phyloP scores from a whole-genome alignment of 2,797 vertebrate species.

The Mionectes olivaceus region DNA sequence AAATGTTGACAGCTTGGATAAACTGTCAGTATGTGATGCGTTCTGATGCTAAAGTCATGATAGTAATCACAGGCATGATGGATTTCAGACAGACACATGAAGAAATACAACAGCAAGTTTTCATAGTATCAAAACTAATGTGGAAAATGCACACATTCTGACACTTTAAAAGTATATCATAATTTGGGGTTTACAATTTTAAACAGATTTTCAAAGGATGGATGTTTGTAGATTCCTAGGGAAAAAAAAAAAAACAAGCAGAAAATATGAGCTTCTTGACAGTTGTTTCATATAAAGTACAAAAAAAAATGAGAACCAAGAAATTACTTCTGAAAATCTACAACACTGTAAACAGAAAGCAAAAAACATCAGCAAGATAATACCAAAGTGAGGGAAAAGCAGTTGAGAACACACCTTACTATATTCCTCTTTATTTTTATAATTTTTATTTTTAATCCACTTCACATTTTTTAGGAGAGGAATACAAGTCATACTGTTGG shows the following conservation, averaged over 20 bases:
- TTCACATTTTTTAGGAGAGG: not conserved
- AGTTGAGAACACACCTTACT: not conserved
- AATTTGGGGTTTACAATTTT: not conserved
- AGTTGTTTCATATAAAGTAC: not conserved
- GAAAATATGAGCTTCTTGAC: not conserved
- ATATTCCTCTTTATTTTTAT: not conserved
- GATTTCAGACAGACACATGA: not conserved
- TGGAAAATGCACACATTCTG: not conserved
- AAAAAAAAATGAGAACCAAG: not conserved
- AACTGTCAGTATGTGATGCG: not conserved
- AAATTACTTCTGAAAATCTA: not conserved
- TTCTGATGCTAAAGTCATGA: not conserved
- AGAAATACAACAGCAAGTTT: not conserved
- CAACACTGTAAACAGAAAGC: not conserved
- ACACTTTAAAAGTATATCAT: not conserved
- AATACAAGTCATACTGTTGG: not conserved
- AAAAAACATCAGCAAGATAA: not conserved
- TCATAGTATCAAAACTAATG: not conserved
- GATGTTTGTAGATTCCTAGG: not conserved
- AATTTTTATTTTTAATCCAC: not conserved
- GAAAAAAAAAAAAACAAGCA: rapidly evolving
- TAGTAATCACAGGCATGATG: not conserved
- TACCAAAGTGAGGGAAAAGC: not conserved
- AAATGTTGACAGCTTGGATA: not conserved
- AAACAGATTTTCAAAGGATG: not conserved